Evolutionary conservation across 2,888 invertebrate genomes (phyloP), one percentile per base, ranked within the genome.

Genomic region (Polylopha cassiicola): DNA sequence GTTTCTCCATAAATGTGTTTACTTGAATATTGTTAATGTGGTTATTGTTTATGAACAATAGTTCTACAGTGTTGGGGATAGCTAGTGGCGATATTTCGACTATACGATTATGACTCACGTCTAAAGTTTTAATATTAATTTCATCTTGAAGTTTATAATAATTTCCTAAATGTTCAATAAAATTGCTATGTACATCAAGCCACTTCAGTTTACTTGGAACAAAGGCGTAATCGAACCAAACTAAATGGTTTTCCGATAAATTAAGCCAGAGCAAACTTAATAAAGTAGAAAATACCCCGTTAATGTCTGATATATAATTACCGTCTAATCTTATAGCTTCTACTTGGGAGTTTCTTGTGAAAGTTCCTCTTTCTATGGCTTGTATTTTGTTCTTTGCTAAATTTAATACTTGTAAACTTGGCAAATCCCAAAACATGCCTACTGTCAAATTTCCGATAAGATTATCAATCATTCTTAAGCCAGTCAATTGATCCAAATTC

Each of bases 151-250:
- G 87, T 68, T 93, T 92, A 69, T 94, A 95, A 70, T 95, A 95
- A 79, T 97, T 96, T 23, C 92, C 94, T 53, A 96, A 84, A 41
- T 92, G 91, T 68, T 94, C 93, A 55, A 97, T 95, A 65, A 92
- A 94, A 76, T 96, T 96, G 36, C 94, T 91, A 65, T 95, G 95
- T 46, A 96, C 91, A 61, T 96, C 95, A 55, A 97, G 81, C 94
- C 95, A 95, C 74, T 94, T 94, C 21, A 97, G 87, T 70, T 94
- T 94, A 47, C 91, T 91, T 1, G 96, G 95, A 53, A 96, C 91
- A 64, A 96, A 94, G 13, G 95, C 95, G 61, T 95, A 96, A 74
- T 96, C 96, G 75, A 97, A 96, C 94, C 95, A 95, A 28, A 94
- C 92, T 60, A 97, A 87, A 75, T 94, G 94, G 80, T 96, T 96